Evolutionary conservation across 2,113 vertebrate species (phyloP).

Genomic region (Eulemur rufifrons): DNA sequence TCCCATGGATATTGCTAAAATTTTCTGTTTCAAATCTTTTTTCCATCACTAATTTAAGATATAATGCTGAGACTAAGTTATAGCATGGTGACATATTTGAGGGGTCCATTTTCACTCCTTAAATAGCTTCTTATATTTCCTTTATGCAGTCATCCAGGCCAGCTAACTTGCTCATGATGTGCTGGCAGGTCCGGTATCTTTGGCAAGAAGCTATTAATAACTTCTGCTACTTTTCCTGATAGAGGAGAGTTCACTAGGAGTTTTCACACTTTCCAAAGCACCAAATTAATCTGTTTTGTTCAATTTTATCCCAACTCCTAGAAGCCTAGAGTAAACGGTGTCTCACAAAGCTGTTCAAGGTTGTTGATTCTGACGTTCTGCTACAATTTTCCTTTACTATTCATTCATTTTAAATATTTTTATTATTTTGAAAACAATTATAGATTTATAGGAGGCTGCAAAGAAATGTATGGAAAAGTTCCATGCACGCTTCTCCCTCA

Average conservation of each 20-base stretch:
- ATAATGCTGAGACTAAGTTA: neutral
- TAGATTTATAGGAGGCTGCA: neutral
- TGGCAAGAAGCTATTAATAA: neutral
- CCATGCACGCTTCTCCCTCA: neutral
- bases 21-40: neutral
- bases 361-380: neutral
- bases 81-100: neutral
- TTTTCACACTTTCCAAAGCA: neutral
- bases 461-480: neutral
- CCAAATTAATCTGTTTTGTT: neutral
- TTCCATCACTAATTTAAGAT: neutral
- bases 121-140: neutral
- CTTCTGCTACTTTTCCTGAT: neutral
- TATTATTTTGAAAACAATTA: neutral
- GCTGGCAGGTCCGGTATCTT: neutral
- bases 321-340: neutral
- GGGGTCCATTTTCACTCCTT: neutral
- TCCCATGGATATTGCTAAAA: neutral
- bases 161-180: neutral
- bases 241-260: neutral
- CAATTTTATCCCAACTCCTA: neutral
- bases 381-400: neutral
- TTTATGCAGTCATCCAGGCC: too few species aligned
- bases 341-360: neutral
- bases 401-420: neutral